Evolutionary conservation across 2,113 vertebrate genomes (phyloP), one percentile per base, ranked within the genome.

Genomic region (Colistium nudipinnis): DNA sequence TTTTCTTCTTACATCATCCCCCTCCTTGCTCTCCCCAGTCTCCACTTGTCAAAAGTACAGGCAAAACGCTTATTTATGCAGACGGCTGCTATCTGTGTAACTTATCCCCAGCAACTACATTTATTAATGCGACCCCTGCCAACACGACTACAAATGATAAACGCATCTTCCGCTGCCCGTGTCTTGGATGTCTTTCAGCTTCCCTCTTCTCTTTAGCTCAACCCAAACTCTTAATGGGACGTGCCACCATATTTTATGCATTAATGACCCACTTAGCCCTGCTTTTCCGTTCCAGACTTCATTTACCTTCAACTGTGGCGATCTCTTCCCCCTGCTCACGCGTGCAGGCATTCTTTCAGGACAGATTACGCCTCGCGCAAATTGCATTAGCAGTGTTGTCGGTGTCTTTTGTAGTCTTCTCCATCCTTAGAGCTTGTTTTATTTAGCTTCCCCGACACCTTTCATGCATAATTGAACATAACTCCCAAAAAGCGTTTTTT

Each of bases 251-350:
- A 87, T 83, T 76, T 84, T 85, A 89, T 76, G 31, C 82, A 80
- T 78, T 82, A 85, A 87, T 80, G 79, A 81, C 36, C 80, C 85
- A 82, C 85, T 87, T 84, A 83, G 72, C 53, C 62, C 39, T 48
- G 66, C 27, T 80, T 77, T 69, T 51, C 72, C 60, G 36, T 71
- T 74, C 56, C 64, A 76, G 74, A 75, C 76, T 70, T 80, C 71
- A 69, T 82, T 84, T 86, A 74, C 66, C 57, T 81, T 80, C 49
- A 76, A 78, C 59, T 53, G 49, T 74, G 41, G 64, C 43, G 27
- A 38, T 49, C 74, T 66, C 35, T 61, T 13, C 43, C 38, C 38
- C 30, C 9, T n/a, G 38, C 52, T 65, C 74, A n/a, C 7, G 39
- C 56, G 47, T 67, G 43, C 38, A 35, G 53, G 51, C 55, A 41